Evolutionary conservation across 2,888 invertebrate species (phyloP), one percentile per base, ranked within the genome.

Genomic region (Pristionchus mayeri): DNA sequence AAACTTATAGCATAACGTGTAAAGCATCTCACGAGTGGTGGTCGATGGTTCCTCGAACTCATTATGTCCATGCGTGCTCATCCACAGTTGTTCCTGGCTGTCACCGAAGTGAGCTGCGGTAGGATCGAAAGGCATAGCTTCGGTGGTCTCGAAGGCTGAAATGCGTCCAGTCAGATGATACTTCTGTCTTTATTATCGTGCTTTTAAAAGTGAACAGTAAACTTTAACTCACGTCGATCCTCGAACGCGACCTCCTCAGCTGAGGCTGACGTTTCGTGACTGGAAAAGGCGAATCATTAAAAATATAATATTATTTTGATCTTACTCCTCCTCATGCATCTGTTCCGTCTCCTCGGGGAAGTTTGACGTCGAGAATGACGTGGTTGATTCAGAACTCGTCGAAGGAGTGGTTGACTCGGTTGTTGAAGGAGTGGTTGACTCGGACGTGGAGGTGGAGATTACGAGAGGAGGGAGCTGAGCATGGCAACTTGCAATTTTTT

Each of bases 391-490:
- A 13, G 57, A 24, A 1, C 24, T 3, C 0, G 57, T 80, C 9
- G 40, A 13, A 34, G 75, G 4, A 3, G 80, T 54, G 0, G 57
- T 57, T 3, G 80, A 18, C 13, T 80, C 80, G 0, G 80, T 57
- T 6, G 57, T 27, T 3, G 76, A 24, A 50, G 76, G n/a, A n/a
- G n/a, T n/a, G n/a, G n/a, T n/a, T n/a, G n/a, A 18, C 13, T 30
- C 16, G 18, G 57, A 9, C 11, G 37, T 57, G 18, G 80, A 27
- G 57, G 34, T 54, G 57, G 75, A 27, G 37, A 37, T 57, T 6
- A 57, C 80, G 57, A 80, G 80, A 27, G 80, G 80, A 11, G 80
- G 54, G 37, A 80, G 54, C 80, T 80, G 40, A 9, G 13, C 44
- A 13, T n/a, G n/a, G n/a, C n/a, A n/a, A n/a, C n/a, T n/a, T n/a